These are phyloP conservation scores for Lycocerus yunnanus DNA, from an alignment of 2,888 invertebrate genomes.

Conservation along the genomic window DNA sequence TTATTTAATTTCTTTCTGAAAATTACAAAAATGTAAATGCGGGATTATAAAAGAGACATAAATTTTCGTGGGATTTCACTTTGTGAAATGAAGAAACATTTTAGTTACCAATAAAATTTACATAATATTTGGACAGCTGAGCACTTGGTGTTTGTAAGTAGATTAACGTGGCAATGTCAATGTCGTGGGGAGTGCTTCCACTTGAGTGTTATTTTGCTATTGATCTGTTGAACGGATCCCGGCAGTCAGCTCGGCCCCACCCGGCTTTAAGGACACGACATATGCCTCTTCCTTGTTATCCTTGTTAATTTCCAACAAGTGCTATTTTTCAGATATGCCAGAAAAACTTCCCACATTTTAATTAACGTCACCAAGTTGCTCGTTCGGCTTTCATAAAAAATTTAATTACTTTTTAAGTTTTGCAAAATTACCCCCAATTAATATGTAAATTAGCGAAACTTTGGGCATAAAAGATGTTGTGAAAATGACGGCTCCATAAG, in stretches of 20 bases:
- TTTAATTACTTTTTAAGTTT: conserved; percentile 3
- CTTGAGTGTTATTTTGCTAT: conserved; percentile 21
- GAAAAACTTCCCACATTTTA: background rate
- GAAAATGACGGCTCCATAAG: background rate
- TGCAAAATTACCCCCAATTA: background rate
- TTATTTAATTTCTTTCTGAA: background rate
- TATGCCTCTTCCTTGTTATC: conserved; percentile 12
- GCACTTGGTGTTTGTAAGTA: background rate
- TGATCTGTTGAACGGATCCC: conserved; percentile 35
- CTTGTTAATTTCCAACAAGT: background rate
- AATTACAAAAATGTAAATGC: background rate
- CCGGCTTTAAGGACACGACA: conserved; percentile 27
- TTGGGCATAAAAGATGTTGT: background rate
- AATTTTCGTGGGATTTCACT: background rate
- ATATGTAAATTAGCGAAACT: background rate
- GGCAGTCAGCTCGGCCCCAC: conserved; percentile 35
- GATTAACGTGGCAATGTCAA: conserved; percentile 17
- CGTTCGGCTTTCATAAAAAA: background rate
- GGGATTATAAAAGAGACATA: background rate
- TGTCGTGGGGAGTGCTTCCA: conserved; percentile 15
- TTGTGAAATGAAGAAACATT: background rate
- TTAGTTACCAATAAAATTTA: background rate
- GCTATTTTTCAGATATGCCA: background rate
- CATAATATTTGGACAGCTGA: conserved; percentile 6
- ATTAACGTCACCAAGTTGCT: background rate